Evolutionary conservation across 1,140 invertebrate species (phyloP).

Genomic region (Drosophila paulistorum): DNA sequence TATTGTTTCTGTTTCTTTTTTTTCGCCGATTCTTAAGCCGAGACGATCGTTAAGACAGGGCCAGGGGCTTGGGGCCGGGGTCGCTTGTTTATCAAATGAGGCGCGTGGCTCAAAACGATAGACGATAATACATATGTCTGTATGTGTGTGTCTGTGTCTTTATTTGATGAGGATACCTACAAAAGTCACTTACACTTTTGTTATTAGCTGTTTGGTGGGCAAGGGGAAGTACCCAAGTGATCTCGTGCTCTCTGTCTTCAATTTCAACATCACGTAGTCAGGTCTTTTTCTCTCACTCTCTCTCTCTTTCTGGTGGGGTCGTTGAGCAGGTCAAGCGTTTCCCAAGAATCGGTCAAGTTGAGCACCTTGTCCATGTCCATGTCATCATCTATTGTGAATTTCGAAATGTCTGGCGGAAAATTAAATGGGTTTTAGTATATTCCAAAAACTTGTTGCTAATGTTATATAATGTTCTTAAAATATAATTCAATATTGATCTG

Average conservation of each 20-base stretch:
- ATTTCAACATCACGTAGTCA: slow-evolving; percentile 48
- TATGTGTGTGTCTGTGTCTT: not conserved
- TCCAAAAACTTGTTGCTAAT: slow-evolving; percentile 39
- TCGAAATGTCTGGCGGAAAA: slow-evolving; percentile 17
- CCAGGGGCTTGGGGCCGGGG: slow-evolving; percentile 11
- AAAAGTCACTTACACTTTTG: slow-evolving; percentile 17
- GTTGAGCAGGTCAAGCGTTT: slow-evolving; percentile 51
- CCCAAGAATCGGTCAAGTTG: slow-evolving; percentile 65
- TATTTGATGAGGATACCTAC: not conserved
- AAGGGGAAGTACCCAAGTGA: slow-evolving; percentile 26
- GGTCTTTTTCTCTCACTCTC: slow-evolving; percentile 21
- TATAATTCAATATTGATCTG: slow-evolving; percentile 37
- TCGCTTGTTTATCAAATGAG: slow-evolving; percentile 1
- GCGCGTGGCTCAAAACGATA: not conserved
- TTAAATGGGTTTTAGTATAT: slow-evolving; percentile 16
- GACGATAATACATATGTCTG: not conserved
- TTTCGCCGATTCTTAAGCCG: slow-evolving; percentile 55
- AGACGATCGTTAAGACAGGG: slow-evolving; percentile 25
- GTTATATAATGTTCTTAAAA: slow-evolving; percentile 62
- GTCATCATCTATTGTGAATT: slow-evolving; percentile 26
- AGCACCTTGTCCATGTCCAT: slow-evolving; percentile 42
- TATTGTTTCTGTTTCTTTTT: not conserved
- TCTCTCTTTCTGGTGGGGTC: slow-evolving; percentile 32
- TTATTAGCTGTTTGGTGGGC: not conserved
- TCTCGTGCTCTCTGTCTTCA: not conserved